These are phyloP conservation scores for Maconellicoccus hirsutus DNA, from an alignment of 1,140 invertebrate species.

Conservation along the genomic window DNA sequence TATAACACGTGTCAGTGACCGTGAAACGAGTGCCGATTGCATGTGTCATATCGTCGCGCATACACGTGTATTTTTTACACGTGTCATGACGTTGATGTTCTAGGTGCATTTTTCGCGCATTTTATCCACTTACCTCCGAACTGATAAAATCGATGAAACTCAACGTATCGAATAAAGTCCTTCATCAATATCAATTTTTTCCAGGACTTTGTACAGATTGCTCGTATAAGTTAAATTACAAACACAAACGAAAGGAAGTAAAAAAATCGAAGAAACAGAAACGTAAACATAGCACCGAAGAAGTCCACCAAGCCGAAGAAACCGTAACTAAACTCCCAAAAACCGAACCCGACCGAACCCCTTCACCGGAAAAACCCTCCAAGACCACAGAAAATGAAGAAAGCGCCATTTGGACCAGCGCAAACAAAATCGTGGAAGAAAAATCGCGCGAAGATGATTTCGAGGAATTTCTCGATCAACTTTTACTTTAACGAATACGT, in stretches of 20 bases:
- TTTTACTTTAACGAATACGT: constrained; percentile 41
- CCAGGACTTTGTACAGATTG: constrained; percentile 78
- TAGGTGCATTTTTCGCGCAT: too few relatives aligned
- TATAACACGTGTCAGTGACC: too few relatives aligned
- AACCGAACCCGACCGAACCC: constrained; percentile 9
- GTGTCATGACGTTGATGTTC: too few relatives aligned
- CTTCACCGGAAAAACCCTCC: neutral
- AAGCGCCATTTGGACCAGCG: constrained; percentile 37
- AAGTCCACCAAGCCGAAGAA: constrained; percentile 24
- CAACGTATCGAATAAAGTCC: neutral
- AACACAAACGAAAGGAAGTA: constrained; percentile 60
- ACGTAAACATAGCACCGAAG: constrained; percentile 30
- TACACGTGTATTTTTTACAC: too few relatives aligned
- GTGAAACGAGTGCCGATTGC: too few relatives aligned
- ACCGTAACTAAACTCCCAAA: constrained; percentile 16
- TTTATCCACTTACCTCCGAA: too few relatives aligned
- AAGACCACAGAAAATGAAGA: constrained; percentile 29
- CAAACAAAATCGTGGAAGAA: constrained; percentile 33
- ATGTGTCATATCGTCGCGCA: too few relatives aligned
- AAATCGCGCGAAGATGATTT: constrained; percentile 47
- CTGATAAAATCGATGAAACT: too few relatives aligned
- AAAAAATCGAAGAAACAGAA: constrained; percentile 47
- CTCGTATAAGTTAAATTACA: constrained; percentile 88
- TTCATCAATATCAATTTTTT: constrained; percentile 28
- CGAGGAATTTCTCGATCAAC: constrained; percentile 51